Evolutionary conservation across 2,797 vertebrate species (phyloP), one percentile per base, ranked within the genome.

Genomic region (Astyanax mexicanus): DNA sequence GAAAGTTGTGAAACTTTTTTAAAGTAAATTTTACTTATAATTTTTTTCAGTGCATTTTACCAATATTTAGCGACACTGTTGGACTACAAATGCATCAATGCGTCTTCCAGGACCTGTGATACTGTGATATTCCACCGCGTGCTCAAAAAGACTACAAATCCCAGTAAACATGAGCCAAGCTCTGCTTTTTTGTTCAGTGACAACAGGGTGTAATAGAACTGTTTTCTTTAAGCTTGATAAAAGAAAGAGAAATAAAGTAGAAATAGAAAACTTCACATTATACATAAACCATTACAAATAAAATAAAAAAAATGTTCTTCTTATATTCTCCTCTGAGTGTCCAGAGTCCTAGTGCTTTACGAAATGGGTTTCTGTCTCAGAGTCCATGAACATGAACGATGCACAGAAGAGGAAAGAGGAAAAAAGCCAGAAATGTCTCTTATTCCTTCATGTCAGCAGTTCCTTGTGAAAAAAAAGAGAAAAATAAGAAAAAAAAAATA

Each of bases 271-370:
- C 93, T 97, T 98, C 96, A 98, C 96, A 98, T 98, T 98, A 91
- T 96, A 95, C 93, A 94, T 92, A 93, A 92, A 95, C 93, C 84
- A 91, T 94, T 95, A 95, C 92, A 96, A 96, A 96, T 95, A 93
- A 92, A 87, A n/a, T n/a, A n/a, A n/a, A n/a, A n/a, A 91, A 79
- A 90, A 94, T 94, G 89, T 94, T 94, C 92, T 94, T 95, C 87
- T 90, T 90, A 69, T 90, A 83, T 92, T 83, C 85, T 86, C 87
- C 93, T 92, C 94, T 94, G 94, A 93, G 89, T 89, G 91, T 94
- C 90, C 91, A 95, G 95, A 96, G 94, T 95, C 92, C 93, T 96
- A 96, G 95, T 96, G 95, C 95, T 98, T 96, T 94, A 94, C 94
- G 92, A 95, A 93, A 94, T 92, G 91, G 93, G 92, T 55, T 55